A percentile compares a stretch with the other conserved stretches of the same genome.
phyloP scores from a whole-genome alignment of 1,140 invertebrate genomes.

The Temnothorax curvispinosus region DNA sequence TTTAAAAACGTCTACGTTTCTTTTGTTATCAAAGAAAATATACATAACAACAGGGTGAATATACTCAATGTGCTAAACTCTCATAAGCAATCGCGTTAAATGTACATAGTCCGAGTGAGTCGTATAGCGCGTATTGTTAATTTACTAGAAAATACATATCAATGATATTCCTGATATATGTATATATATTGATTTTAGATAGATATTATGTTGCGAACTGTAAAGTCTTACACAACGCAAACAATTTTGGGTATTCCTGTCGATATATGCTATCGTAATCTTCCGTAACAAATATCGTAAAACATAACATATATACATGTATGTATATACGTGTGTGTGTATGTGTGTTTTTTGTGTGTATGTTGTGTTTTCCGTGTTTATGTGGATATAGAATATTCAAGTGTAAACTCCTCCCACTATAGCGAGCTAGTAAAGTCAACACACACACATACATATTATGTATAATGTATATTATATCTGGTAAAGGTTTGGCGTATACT shows the following conservation, averaged over 20 bases:
- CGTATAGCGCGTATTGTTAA: conserved; percentile 8
- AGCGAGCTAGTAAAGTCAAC: conserved; percentile 36
- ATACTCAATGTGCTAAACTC: conserved; percentile 26
- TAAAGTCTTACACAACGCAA: conserved; percentile 35
- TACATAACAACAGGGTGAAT: conserved; percentile 34
- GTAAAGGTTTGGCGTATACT: conserved; percentile 71
- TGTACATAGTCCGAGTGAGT: conserved; percentile 27
- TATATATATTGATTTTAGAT: conserved; percentile 21
- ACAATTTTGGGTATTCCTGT: not conserved
- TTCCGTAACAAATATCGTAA: conserved; percentile 27
- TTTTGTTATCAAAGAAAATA: conserved; percentile 28
- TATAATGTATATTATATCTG: conserved; percentile 58
- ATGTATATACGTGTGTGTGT: not conserved
- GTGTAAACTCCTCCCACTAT: not conserved
- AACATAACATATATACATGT: conserved; percentile 31
- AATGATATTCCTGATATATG: conserved; percentile 9
- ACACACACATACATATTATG: conserved; percentile 55
- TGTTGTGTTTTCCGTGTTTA: not conserved
- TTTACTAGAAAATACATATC: conserved; percentile 37
- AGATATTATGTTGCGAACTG: not conserved
- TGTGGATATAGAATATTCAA: conserved; percentile 44
- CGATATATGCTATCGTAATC: conserved; percentile 23
- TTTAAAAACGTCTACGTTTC: conserved; percentile 12
- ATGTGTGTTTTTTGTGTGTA: not conserved
- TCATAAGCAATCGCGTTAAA: conserved; percentile 8